Evolutionary conservation across 2,888 invertebrate genomes (phyloP), one percentile per base, ranked within the genome.

Genomic region (Cephus runcator): DNA sequence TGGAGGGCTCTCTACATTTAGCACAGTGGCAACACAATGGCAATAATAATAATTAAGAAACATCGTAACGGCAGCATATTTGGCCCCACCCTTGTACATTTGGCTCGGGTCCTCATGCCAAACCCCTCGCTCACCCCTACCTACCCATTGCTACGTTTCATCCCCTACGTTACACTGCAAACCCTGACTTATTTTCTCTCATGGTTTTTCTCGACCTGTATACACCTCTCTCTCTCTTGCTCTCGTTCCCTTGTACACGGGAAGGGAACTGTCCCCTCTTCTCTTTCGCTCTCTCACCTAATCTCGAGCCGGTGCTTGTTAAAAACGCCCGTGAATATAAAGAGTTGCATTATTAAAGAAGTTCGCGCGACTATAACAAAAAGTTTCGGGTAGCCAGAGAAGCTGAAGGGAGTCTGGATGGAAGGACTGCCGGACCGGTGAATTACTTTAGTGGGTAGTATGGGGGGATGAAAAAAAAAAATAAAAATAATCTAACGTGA

Each of bases 311-410:
- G 84, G 87, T 85, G 87, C 89, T 91, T 91, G 91, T 91, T 91
- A 91, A 89, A 90, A 91, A 89, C 85, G 87, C 89, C 89, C 89
- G 91, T 92, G 92, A 92, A 92, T 92, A 92, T 92, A 92, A 92
- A 92, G 92, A 92, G 92, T 92, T 92, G 91, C 91, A 92, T 92
- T 92, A 92, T 91, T 90, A 91, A 91, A 91, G 91, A 91, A 91
- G 90, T 91, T 91, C 85, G 88, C 88, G 87, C 87, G 89, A 89
- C 88, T 90, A 87, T 90, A 90, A 90, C 88, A 79, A 79, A 90
- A 91, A 90, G 89, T 90, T 90, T 85, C 81, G 82, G 77, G 81
- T 40, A 78, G 69, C 71, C 82, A 80, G 75, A 80, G 83, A 82
- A 79, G 76, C 40, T 34, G 75, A 75, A 68, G 73, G 75, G 69